phyloP scores from a whole-genome alignment of 2,888 invertebrate genomes.

The Argynnis bischoffii region DNA sequence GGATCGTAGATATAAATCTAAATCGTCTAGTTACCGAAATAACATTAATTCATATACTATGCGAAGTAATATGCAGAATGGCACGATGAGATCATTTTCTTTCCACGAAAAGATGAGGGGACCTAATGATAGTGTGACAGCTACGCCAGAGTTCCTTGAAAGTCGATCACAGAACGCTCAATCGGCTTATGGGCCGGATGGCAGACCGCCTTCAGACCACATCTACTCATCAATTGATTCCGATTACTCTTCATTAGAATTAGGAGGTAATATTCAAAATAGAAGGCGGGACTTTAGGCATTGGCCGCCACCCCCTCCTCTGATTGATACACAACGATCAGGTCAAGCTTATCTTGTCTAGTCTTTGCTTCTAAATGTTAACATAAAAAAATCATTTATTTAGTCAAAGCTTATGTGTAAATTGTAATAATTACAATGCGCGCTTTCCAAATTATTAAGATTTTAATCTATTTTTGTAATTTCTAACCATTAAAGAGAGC shows the following conservation, averaged over 20 bases:
- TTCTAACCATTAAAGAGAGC: constrained; percentile 72
- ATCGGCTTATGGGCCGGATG: constrained; percentile 76
- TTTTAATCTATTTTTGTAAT: constrained; percentile 79
- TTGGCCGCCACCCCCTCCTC: constrained; percentile 74
- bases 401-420: constrained; percentile 78
- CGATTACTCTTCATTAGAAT: constrained; percentile 91
- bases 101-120: constrained; percentile 78
- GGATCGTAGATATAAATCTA: constrained; percentile 80
- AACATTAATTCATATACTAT: constrained; percentile 93
- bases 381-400: constrained; percentile 52
- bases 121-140: constrained; percentile 75
- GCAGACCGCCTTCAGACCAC: constrained; percentile 92
- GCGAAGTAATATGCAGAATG: constrained; percentile 83
- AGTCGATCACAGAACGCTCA: constrained; percentile 65
- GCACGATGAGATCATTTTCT: constrained; percentile 83
- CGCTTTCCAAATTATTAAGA: constrained; percentile 80
- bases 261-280: constrained; percentile 78
- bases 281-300: constrained; percentile 73
- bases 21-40: constrained; percentile 85
- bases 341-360: constrained; percentile 80
- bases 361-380: constrained; percentile 65
- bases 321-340: constrained; percentile 71
- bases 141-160: constrained; percentile 84
- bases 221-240: constrained; percentile 96
- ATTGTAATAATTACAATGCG: constrained; percentile 71